Percentiles rank a stretch among this genome's conserved stretches.
These are phyloP conservation scores for Tympanoctomys barrerae DNA, from an alignment of 2,797 vertebrate genomes.

Conservation along the genomic window DNA sequence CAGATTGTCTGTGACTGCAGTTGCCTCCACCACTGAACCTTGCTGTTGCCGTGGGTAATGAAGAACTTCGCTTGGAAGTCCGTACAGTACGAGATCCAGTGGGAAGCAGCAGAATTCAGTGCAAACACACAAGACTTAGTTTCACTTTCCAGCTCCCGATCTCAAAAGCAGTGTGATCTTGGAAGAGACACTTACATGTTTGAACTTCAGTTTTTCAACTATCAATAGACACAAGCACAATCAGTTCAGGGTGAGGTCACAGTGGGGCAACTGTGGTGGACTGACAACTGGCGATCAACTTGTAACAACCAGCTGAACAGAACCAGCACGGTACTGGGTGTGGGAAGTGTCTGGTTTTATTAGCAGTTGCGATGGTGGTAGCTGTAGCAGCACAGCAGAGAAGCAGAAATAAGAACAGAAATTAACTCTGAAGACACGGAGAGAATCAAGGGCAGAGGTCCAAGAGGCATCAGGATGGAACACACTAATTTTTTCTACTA, in stretches of 20 bases:
- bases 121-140: background rate
- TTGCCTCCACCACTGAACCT: background rate
- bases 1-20: background rate
- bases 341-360: too few relatives aligned
- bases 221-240: background rate
- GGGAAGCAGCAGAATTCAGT: background rate
- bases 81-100: background rate
- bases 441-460: background rate
- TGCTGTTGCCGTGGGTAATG: background rate
- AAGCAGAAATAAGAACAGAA: too few relatives aligned
- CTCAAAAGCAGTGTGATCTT: constrained; percentile 5
- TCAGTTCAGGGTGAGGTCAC: background rate
- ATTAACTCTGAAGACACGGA: too few relatives aligned
- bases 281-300: too few relatives aligned
- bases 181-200: background rate
- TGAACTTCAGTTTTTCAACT: constrained; percentile 4
- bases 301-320: too few relatives aligned
- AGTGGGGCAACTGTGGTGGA: background rate
- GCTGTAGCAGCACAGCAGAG: too few relatives aligned
- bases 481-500: background rate
- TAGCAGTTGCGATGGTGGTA: too few relatives aligned
- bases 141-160: background rate
- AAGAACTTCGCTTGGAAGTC: constrained; percentile 24
- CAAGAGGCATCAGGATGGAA: background rate
- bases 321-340: too few relatives aligned